Evolutionary conservation across 92 coral and sea anemone species (phyloP).

Genomic region (Epizoanthus scotinus): DNA sequence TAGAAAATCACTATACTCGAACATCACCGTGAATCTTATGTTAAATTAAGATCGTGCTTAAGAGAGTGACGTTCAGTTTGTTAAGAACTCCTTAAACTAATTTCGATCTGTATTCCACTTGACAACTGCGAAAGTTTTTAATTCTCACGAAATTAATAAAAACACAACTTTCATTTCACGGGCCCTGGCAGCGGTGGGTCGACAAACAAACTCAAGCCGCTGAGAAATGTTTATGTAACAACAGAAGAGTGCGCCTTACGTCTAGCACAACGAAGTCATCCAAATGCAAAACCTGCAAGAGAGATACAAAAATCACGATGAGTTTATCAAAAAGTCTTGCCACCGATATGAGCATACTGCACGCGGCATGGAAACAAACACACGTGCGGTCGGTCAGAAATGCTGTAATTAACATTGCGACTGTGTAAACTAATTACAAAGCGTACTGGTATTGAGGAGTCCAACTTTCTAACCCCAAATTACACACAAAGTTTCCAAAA

Average conservation of each 20-base stretch:
- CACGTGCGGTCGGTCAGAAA: conserved; percentile 55
- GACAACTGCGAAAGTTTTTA: conserved; percentile 58
- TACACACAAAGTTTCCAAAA: conserved; percentile 25
- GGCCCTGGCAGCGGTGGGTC: conserved; percentile 51
- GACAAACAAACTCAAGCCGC: conserved; percentile 65
- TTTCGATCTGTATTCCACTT: conserved; percentile 41
- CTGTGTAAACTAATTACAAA: conserved; percentile 85
- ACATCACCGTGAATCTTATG: conserved; percentile 36
- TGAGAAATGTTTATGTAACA: conserved; percentile 92
- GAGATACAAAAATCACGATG: conserved; percentile 37
- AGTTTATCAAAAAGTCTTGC: conserved; percentile 48
- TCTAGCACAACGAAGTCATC: conserved; percentile 91
- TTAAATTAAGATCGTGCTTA: conserved; percentile 35
- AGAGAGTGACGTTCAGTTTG: conserved; percentile 41
- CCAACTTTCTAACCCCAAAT: conserved; percentile 18
- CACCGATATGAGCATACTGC: conserved; percentile 36
- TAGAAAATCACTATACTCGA: conserved; percentile 36
- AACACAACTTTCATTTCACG: conserved; percentile 54
- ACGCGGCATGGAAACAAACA: conserved; percentile 60
- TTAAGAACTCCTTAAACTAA: conserved; percentile 54
- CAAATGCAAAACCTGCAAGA: conserved; percentile 79
- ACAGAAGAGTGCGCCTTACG: conserved; percentile 83
- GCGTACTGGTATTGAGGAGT: conserved; percentile 42
- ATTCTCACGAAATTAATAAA: conserved; percentile 59
- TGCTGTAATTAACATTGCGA: conserved; percentile 71